A percentile compares a stretch with the other conserved stretches of the same genome.
These are phyloP conservation scores for Genyomyrus donnyi DNA, from an alignment of 2,113 vertebrate genomes.

Conservation along the genomic window DNA sequence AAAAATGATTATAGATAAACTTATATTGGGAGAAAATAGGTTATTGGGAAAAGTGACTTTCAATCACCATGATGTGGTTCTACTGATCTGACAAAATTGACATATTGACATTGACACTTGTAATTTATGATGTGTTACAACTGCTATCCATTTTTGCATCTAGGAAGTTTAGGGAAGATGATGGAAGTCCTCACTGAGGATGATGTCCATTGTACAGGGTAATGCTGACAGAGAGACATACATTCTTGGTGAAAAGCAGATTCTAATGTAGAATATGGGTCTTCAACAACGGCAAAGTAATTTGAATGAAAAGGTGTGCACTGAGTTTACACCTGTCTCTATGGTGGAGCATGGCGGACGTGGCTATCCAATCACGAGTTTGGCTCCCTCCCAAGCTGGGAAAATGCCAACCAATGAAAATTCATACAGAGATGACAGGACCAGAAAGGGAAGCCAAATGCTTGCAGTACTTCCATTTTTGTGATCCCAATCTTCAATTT, in stretches of 20 bases:
- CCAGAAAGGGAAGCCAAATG: neutral
- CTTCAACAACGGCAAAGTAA: neutral
- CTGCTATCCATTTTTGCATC: neutral
- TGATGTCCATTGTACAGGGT: neutral
- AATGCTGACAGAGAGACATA: neutral
- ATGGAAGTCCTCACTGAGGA: neutral
- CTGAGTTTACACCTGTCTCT: neutral
- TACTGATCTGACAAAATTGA: neutral
- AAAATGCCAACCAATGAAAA: neutral
- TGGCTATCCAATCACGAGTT: neutral
- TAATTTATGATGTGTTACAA: neutral
- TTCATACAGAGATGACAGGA: neutral
- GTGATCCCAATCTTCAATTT: neutral
- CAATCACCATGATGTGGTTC: neutral
- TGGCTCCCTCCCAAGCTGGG: neutral
- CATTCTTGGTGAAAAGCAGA: neutral
- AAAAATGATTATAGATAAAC: neutral
- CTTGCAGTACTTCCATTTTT: neutral
- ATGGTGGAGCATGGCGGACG: neutral
- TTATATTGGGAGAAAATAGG: neutral
- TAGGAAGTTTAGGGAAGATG: neutral
- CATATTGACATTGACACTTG: neutral
- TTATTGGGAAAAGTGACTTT: neutral
- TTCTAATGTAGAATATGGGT: neutral
- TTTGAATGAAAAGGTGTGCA: neutral